These are phyloP conservation scores for Engystomops pustulosus DNA, from an alignment of 2,113 vertebrate genomes.

Conservation along the genomic window DNA sequence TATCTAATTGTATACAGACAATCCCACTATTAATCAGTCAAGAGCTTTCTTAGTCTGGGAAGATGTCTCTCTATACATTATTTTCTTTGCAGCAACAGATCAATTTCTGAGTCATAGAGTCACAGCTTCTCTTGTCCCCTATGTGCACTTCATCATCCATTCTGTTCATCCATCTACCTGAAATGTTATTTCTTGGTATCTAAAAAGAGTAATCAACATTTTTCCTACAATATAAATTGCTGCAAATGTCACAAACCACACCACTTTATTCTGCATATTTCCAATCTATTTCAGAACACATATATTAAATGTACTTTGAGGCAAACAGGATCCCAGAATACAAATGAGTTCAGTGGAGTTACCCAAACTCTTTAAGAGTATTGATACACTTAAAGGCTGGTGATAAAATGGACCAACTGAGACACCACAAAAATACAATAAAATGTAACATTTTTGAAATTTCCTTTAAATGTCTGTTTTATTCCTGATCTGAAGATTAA, in stretches of 20 bases:
- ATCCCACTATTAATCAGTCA: slow-evolving; percentile 18
- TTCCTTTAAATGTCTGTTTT: too few species aligned
- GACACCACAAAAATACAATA: too few species aligned
- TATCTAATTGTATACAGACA: neutral
- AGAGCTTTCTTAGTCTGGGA: neutral
- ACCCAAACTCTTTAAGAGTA: neutral
- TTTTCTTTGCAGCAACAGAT: slow-evolving; percentile 60
- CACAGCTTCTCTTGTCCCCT: slow-evolving; percentile 58
- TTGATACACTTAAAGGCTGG: too few species aligned
- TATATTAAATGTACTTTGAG: slow-evolving; percentile 36
- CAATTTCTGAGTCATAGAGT: slow-evolving; percentile 63
- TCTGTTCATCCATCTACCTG: slow-evolving; percentile 61
- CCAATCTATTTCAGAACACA: slow-evolving; percentile 41
- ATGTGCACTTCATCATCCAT: slow-evolving; percentile 61
- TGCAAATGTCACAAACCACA: slow-evolving; percentile 55
- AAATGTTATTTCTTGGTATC: slow-evolving; percentile 64
- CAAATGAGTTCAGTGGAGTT: neutral
- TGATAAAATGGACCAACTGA: too few species aligned
- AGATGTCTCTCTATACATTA: slow-evolving; percentile 58
- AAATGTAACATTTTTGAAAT: too few species aligned
- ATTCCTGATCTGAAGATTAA: too few species aligned
- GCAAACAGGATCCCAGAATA: slow-evolving; percentile 4
- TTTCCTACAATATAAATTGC: slow-evolving; percentile 60
- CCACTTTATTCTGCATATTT: slow-evolving; percentile 49
- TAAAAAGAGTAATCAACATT: slow-evolving; percentile 65